Evolutionary conservation across 2,113 vertebrate species (phyloP).

Genomic region (Eulemur rufifrons): DNA sequence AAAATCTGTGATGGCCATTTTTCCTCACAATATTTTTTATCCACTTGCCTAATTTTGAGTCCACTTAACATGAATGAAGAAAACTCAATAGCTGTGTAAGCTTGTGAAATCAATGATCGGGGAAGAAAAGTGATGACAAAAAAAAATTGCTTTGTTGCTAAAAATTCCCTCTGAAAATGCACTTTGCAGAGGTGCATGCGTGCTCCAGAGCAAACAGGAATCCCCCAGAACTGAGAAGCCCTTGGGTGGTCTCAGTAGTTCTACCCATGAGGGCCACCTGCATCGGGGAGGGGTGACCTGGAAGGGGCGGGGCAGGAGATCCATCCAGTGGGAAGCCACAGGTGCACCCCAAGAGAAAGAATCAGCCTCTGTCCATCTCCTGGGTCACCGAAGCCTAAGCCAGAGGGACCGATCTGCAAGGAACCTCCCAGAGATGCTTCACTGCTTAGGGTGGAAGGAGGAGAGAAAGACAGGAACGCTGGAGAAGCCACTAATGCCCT

Average conservation of each 20-base stretch:
- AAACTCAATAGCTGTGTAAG: not conserved
- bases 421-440: too few relatives aligned
- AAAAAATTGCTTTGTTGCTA: not conserved
- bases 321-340: not conserved
- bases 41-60: not conserved
- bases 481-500: fast-evolving
- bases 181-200: not conserved
- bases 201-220: not conserved
- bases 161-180: not conserved
- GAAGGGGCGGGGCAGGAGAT: not conserved
- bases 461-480: fast-evolving
- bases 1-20: not conserved
- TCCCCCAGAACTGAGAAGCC: not conserved
- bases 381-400: fast-evolving
- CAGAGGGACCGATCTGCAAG: fast-evolving
- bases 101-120: not conserved
- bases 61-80: not conserved
- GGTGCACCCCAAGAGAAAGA: not conserved
- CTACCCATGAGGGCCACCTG: not conserved
- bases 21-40: not conserved
- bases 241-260: not conserved
- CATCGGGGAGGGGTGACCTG: fast-evolving
- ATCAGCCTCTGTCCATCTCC: not conserved
- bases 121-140: fast-evolving
- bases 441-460: not conserved